A percentile compares a stretch with the other conserved stretches of the same genome.
phyloP scores from a whole-genome alignment of 2,888 invertebrate species.

The Myathropa florea region DNA sequence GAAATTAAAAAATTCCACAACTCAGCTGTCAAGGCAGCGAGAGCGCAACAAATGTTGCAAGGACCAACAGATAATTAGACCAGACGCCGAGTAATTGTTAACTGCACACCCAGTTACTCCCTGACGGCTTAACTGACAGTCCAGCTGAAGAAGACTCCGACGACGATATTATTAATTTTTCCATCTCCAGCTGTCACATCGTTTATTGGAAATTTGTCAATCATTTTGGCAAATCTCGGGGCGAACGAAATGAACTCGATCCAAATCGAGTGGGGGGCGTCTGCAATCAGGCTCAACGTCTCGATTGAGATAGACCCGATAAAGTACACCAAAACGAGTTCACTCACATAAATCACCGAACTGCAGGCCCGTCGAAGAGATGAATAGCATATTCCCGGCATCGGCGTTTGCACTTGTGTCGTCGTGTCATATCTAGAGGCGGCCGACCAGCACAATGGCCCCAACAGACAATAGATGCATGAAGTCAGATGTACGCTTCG shows the following conservation, averaged over 20 bases:
- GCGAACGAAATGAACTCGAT: not conserved
- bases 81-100: slow-evolving; percentile 49
- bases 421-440: slow-evolving; percentile 39
- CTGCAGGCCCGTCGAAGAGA: slow-evolving; percentile 7
- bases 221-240: slow-evolving; percentile 46
- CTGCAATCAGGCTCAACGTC: slow-evolving; percentile 8
- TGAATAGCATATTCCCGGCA: slow-evolving; percentile 5
- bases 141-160: not conserved
- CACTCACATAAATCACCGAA: slow-evolving; percentile 59
- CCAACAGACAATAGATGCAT: slow-evolving; percentile 66
- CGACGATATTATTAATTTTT: slow-evolving; percentile 44
- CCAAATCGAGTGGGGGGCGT: slow-evolving; percentile 31
- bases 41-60: slow-evolving; percentile 57
- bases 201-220: slow-evolving; percentile 67
- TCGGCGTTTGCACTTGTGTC: slow-evolving; percentile 46
- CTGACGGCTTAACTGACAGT: slow-evolving; percentile 49
- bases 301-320: slow-evolving; percentile 31
- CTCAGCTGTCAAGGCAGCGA: slow-evolving; percentile 57
- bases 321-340: slow-evolving; percentile 5
- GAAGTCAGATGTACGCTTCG: slow-evolving; percentile 64
- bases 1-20: slow-evolving; percentile 61
- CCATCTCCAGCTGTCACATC: not conserved
- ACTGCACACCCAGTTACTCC: slow-evolving; percentile 28
- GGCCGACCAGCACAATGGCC: slow-evolving; percentile 38
- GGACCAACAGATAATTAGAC: slow-evolving; percentile 61